Evolutionary conservation across 2,113 vertebrate species (phyloP).

Genomic region (Brachyistius frenatus): DNA sequence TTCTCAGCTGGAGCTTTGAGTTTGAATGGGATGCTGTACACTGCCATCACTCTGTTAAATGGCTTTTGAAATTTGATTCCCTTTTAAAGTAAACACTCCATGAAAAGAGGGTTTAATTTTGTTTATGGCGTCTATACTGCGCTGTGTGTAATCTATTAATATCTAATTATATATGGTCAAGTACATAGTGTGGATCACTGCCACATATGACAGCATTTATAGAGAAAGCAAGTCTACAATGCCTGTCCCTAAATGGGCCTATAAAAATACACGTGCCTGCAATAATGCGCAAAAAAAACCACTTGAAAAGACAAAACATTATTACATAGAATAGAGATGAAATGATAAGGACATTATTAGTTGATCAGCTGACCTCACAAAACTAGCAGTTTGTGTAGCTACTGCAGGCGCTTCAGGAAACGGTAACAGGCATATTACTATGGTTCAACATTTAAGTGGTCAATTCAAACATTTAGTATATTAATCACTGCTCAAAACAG

Average conservation of each 20-base stretch:
- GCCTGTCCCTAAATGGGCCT: background rate
- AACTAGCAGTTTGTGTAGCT: no score
- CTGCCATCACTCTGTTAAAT: slow-evolving; percentile 17
- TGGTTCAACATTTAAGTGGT: no score
- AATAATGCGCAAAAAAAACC: no score
- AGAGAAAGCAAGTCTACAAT: background rate
- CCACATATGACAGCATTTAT: background rate
- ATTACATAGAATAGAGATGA: no score
- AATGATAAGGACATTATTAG: no score
- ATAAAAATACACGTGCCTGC: background rate
- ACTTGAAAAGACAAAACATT: no score
- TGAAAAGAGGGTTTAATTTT: background rate
- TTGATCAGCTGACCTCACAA: no score
- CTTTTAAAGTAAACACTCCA: background rate
- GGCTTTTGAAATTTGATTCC: slow-evolving; percentile 16
- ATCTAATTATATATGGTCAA: background rate
- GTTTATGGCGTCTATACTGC: background rate
- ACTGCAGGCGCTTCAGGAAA: no score
- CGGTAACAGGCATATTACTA: no score
- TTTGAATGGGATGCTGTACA: background rate
- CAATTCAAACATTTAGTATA: no score
- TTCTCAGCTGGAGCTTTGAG: slow-evolving; percentile 20
- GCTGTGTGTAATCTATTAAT: background rate
- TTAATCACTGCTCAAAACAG: no score
- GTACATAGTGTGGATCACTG: background rate